These are phyloP conservation scores for Siderastrea siderea DNA, from an alignment of 92 coral and sea anemone genomes.

Conservation along the genomic window DNA sequence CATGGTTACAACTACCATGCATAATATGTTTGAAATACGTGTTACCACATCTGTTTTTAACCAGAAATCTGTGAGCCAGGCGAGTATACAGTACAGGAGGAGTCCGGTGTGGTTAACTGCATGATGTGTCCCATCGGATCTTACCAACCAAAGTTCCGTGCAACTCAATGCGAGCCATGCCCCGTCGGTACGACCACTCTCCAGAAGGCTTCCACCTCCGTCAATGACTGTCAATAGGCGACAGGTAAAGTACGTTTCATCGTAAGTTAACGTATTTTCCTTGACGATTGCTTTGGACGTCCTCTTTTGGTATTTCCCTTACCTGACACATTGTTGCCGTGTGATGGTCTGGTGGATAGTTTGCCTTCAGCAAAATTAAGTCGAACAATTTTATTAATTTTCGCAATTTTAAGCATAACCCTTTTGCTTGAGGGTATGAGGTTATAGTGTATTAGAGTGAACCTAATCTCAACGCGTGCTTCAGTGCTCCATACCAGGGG, in stretches of 20 bases:
- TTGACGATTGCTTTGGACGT: too few relatives aligned
- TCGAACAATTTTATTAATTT: background rate
- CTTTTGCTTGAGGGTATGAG: too few relatives aligned
- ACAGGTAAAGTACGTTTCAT: constrained; percentile 3
- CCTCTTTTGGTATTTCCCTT: too few relatives aligned
- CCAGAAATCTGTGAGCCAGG: constrained; percentile 92
- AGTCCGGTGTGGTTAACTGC: constrained; percentile 83
- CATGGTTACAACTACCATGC: too few relatives aligned
- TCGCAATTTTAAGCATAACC: too few relatives aligned
- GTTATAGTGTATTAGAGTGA: too few relatives aligned
- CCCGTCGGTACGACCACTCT: constrained; percentile 83
- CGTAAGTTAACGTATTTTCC: background rate
- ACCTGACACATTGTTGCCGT: too few relatives aligned
- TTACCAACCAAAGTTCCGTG: constrained; percentile 86
- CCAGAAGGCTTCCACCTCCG: constrained; percentile 72
- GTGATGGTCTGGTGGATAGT: background rate
- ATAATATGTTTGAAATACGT: too few relatives aligned
- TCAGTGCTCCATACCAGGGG: too few relatives aligned
- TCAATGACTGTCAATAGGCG: constrained; percentile 75
- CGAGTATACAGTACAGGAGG: constrained; percentile 73
- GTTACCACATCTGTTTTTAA: background rate
- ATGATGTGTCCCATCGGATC: constrained; percentile 92
- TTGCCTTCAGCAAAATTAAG: background rate
- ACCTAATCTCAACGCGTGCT: too few relatives aligned
- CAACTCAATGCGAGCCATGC: constrained; percentile 80